Conservation (phyloP, 2,113 vertebrate genomes). For the Anser brachyrhynchus region DNA sequence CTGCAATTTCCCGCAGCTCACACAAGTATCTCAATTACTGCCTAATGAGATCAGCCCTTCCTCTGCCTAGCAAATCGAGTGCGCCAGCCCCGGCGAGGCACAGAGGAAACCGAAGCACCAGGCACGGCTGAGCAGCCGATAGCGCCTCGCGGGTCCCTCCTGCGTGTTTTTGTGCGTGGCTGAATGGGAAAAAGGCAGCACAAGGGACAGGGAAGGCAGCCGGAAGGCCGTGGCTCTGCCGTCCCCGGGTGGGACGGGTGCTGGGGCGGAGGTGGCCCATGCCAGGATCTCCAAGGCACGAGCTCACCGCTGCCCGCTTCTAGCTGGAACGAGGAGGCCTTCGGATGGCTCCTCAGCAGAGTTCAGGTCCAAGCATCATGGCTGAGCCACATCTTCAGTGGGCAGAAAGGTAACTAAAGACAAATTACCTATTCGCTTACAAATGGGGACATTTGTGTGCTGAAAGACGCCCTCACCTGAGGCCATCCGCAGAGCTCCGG, state of each 20-base stretch:
- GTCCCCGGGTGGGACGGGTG: neutral
- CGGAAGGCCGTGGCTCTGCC: neutral
- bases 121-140: neutral
- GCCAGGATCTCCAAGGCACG: too few species aligned
- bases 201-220: neutral
- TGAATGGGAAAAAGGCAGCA: neutral
- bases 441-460: neutral
- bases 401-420: neutral
- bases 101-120: neutral
- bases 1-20: neutral
- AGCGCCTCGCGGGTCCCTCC: neutral
- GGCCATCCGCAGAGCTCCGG: neutral
- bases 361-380: neutral
- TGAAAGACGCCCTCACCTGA: neutral
- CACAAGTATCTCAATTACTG: neutral
- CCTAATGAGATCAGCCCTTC: neutral
- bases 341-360: neutral
- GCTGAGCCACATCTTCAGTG: neutral
- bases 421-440: neutral
- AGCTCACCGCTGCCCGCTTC: neutral
- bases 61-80: neutral
- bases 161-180: neutral
- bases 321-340: neutral
- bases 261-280: too few species aligned
- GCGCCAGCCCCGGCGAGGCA: neutral